Evolutionary conservation across 64 coral and sea anemone species (phyloP).

Genomic region (Catalaphyllia jardinei): DNA sequence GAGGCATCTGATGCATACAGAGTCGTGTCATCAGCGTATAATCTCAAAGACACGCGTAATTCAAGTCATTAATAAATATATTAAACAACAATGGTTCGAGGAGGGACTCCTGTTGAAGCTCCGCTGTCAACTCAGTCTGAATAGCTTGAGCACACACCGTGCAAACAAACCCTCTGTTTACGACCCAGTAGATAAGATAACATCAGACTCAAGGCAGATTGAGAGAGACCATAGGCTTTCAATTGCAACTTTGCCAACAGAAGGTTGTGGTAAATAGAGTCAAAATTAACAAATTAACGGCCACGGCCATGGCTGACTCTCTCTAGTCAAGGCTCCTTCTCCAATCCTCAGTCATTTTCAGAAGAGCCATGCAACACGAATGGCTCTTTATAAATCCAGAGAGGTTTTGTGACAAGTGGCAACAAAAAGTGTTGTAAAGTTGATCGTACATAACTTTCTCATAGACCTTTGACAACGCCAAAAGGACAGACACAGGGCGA

Average conservation of each 20-base stretch:
- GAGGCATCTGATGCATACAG: slow-evolving; percentile 40
- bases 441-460: slow-evolving; percentile 47
- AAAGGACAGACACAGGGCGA: slow-evolving; percentile 47
- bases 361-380: slow-evolving; percentile 39
- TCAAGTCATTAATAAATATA: too few relatives aligned
- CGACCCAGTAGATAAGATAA: slow-evolving; percentile 24
- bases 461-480: slow-evolving; percentile 22
- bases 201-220: slow-evolving; percentile 20
- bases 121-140: too few relatives aligned
- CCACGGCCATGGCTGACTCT: background rate
- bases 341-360: slow-evolving; percentile 53
- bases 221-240: slow-evolving; percentile 15
- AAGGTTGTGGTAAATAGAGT: background rate
- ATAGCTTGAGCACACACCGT: background rate
- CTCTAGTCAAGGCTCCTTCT: slow-evolving; percentile 10
- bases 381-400: slow-evolving; percentile 31
- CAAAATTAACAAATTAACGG: slow-evolving; percentile 13
- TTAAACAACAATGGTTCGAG: too few relatives aligned
- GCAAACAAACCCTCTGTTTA: slow-evolving; percentile 26
- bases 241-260: slow-evolving; percentile 39
- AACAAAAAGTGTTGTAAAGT: background rate
- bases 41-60: too few relatives aligned
- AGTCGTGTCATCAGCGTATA: slow-evolving; percentile 51
- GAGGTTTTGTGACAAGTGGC: background rate
- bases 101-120: too few relatives aligned